Evolutionary conservation across 2,113 vertebrate genomes (phyloP), one percentile per base, ranked within the genome.

Genomic region (Platycercus adscitus): DNA sequence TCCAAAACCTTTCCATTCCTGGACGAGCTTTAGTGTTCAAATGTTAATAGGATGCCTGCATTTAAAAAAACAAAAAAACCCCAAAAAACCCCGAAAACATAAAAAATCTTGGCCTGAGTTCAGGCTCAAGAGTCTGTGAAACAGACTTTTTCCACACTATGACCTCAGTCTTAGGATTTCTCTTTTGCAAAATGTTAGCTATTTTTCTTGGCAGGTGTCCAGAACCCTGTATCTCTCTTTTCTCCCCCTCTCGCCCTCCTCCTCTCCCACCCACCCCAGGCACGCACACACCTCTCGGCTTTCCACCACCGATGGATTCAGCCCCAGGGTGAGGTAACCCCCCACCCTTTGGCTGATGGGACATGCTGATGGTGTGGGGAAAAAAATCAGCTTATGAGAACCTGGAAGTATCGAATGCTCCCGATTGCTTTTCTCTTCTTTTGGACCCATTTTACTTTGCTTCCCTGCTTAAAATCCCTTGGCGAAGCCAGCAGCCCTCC

Each of bases 81-180:
- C 69, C 33, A 56, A 56, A 77, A 56, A 15, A 35, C 18, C 0
- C 3, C 46, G 23, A 58, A 58, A 58, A 58, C 21, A 58, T 72
- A 69, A 91, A 91, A 95, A 95, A 89, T 23, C 75, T 95, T 95
- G 96, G 97, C 94, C 89, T 77, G 79, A 50, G 52, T 96, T 98
- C 97, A 97, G 96, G 72, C 93, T 97, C 91, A 97, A 96, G 94
- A 97, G 96, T 96, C 97, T 97, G 96, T 93, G 85, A 97, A 98
- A 97, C 97, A 98, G 98, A 98, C 96, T 97, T 98, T 98, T 98
- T 98, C 98, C 97, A 96, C 96, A 94, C 92, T 96, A 97, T 97
- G 98, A 98, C 96, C 97, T 98, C 97, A 98, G 93, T 95, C 94
- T 97, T 93, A 96, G 91, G 85, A 96, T 95, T 97, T 96, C 89